Evolutionary conservation across 2,113 vertebrate species (phyloP), one percentile per base, ranked within the genome.

Genomic region (Salvator merianae): DNA sequence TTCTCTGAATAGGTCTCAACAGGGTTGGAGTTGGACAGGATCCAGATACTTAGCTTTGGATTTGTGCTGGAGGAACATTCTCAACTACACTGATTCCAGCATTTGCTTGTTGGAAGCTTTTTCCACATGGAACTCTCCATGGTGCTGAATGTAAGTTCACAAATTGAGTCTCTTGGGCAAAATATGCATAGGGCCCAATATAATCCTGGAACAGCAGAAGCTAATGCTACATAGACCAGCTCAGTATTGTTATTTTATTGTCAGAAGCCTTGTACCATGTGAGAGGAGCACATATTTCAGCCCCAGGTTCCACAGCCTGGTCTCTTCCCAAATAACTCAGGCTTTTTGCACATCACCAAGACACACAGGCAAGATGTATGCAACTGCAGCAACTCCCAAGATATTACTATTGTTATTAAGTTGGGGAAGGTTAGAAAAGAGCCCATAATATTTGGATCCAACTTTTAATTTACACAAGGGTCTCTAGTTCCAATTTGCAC

Each of bases 401-500:
- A 16, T n/a, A 50, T 30, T 4, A 30, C 26, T 7, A 53, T 30
- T 4, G 13, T 10, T 7, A 53, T 55, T 55, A 18, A 13, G 10
- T 18, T 16, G 53, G 16, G 16, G 53, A 55, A 55, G 53, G 53
- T 70, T 80, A 32, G 53, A 53, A 47, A 76, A 55, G 50, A 20
- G 43, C 5, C 6, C 53, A 71, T 79, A 26, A 53, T n/a, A 20
- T 84, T 7, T 5, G 28, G 30, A 40, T 82, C 38, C 84, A 5
- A 6, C 16, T 81, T 14, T 43, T 83, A 16, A 34, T 87, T 88
- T 84, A 80, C 6, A 83, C 74, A 84, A n/a, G 20, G 36, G n/a
- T 12, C 88, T 7, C 10, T 5, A 59, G 71, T 12, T 6, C 78
- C 59, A 53, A 90, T 86, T 88, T 89, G 71, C 43, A 83, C 14